Percentiles rank a stretch among this genome's conserved stretches.
Evolutionary conservation across 2,888 invertebrate species (phyloP).

Genomic region (Anaspis maculata): DNA sequence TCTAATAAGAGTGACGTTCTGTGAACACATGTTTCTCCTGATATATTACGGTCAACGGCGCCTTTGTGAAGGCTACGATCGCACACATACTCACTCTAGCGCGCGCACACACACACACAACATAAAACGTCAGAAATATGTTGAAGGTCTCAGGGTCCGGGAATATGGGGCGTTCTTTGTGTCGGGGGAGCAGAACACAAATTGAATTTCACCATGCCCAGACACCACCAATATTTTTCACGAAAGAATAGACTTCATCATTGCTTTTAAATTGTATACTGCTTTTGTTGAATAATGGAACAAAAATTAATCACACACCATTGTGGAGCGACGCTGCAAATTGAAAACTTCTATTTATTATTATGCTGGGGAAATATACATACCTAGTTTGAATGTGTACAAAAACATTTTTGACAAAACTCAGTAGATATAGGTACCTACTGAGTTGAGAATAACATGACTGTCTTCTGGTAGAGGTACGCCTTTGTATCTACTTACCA

Average conservation of each 20-base stretch:
- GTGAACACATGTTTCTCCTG: slow-evolving; percentile 29
- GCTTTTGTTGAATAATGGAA: slow-evolving; percentile 14
- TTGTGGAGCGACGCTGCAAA: no score
- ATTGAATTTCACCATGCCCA: slow-evolving; percentile 28
- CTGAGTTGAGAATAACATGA: no score
- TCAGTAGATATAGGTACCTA: no score
- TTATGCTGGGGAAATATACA: no score
- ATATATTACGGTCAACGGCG: slow-evolving; percentile 30
- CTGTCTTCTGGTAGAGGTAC: no score
- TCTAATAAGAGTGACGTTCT: slow-evolving; percentile 17
- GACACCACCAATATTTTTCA: slow-evolving; percentile 28
- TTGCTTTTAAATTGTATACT: slow-evolving; percentile 14
- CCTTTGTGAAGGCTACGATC: slow-evolving; percentile 24
- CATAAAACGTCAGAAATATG: slow-evolving; percentile 31
- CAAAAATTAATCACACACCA: slow-evolving; percentile 13
- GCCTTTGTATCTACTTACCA: no score
- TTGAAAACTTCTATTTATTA: no score
- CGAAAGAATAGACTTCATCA: slow-evolving; percentile 19
- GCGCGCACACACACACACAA: no score
- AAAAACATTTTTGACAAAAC: no score
- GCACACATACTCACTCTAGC: no score
- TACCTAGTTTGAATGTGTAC: no score
- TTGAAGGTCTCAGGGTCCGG: slow-evolving; percentile 22
- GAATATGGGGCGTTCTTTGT: slow-evolving; percentile 26
- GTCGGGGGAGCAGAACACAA: slow-evolving; percentile 19